phyloP scores from a whole-genome alignment of 2,797 vertebrate species.

The Hephaestus fuliginosus region DNA sequence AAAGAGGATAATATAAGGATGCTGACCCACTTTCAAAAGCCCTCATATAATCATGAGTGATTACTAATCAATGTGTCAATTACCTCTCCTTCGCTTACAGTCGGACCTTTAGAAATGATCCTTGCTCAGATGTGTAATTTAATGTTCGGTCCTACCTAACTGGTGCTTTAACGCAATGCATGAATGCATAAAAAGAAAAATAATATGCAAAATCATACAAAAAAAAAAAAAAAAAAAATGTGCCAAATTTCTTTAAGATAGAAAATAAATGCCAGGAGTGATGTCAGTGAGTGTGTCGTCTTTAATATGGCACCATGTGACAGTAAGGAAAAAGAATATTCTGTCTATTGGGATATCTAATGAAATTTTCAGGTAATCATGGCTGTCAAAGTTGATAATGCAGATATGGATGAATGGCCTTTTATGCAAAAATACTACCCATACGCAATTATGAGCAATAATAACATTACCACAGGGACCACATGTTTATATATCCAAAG shows the following conservation, averaged over 20 bases:
- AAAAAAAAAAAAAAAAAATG: background rate
- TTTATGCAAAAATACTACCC: constrained; percentile 13
- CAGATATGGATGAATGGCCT: constrained; percentile 2
- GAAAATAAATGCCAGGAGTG: background rate
- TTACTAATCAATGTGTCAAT: constrained; percentile 80
- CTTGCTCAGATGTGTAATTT: constrained; percentile 42
- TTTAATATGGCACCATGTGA: background rate
- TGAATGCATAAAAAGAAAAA: constrained; percentile 3
- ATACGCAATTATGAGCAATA: constrained; percentile 18
- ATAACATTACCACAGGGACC: background rate
- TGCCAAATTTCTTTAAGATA: background rate
- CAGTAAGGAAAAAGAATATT: background rate
- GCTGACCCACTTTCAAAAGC: constrained; percentile 70
- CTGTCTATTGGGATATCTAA: background rate
- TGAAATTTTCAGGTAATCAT: constrained; percentile 7
- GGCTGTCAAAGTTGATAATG: constrained; percentile 20
- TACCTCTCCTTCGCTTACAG: constrained; percentile 55
- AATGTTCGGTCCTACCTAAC: constrained; percentile 1
- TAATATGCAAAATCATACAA: background rate
- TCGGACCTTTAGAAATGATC: constrained; percentile 57
- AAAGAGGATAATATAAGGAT: constrained; percentile 73
- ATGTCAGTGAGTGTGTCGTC: background rate
- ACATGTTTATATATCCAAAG: background rate
- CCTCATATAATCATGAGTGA: constrained; percentile 76
- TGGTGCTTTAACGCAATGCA: constrained; percentile 16